These are phyloP conservation scores for Brienomyrus longianalis DNA, from an alignment of 2,113 vertebrate genomes.

Conservation along the genomic window DNA sequence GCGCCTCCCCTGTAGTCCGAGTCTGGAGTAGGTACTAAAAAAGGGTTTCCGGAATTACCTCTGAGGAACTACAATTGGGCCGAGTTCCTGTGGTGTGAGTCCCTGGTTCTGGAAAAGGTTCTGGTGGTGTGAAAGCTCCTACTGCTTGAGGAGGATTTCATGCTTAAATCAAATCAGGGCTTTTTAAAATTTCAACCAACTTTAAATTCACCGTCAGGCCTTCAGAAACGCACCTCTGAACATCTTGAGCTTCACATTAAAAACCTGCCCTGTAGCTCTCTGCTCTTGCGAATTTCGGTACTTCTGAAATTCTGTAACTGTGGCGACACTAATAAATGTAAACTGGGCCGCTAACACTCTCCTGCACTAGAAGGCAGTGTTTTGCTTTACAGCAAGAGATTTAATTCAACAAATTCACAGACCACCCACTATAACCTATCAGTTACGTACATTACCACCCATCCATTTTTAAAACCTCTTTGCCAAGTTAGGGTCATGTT, in stretches of 20 bases:
- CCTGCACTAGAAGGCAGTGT: constrained; percentile 21
- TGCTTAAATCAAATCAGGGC: not conserved
- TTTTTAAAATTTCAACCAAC: not conserved
- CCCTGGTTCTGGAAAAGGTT: not conserved
- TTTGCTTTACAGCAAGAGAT: constrained; percentile 2
- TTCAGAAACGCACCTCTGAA: not conserved
- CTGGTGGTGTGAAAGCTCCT: not conserved
- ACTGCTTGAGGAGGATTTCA: not conserved
- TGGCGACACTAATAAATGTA: not conserved
- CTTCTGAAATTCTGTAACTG: constrained; percentile 8
- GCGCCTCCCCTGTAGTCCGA: too few species aligned
- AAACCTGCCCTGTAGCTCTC: not conserved
- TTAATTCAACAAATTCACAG: not conserved
- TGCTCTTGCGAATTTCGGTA: constrained; percentile 31
- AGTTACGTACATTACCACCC: not conserved
- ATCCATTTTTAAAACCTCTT: not conserved
- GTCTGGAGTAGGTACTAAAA: too few species aligned
- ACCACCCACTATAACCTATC: not conserved
- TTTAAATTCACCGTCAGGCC: not conserved
- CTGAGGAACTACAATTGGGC: not conserved
- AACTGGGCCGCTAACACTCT: not conserved
- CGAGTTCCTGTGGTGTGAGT: not conserved
- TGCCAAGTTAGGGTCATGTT: not conserved
- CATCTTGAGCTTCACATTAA: not conserved
- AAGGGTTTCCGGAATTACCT: too few species aligned